Evolutionary conservation across 2,888 invertebrate species (phyloP).

Genomic region (Neoitamus cyanurus): DNA sequence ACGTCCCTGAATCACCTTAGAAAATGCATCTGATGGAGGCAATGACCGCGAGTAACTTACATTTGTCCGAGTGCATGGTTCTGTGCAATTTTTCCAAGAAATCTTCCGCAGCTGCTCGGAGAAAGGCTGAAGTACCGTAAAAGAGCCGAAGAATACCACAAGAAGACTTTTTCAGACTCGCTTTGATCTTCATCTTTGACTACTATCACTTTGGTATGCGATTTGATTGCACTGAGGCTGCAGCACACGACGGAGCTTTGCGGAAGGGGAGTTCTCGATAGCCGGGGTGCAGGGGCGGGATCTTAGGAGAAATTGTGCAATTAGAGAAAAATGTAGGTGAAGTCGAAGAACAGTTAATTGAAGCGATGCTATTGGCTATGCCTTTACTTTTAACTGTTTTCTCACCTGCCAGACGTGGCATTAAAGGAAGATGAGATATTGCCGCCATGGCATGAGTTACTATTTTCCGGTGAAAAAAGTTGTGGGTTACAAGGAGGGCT

Average conservation of each 20-base stretch:
- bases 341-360: constrained; percentile 37
- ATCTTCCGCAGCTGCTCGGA: constrained; percentile 32
- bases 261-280: constrained; percentile 37
- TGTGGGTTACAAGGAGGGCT: not conserved
- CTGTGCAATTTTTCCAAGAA: constrained; percentile 43
- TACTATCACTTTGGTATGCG: constrained; percentile 39
- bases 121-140: constrained; percentile 40
- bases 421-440: constrained; percentile 1
- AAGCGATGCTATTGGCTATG: constrained; percentile 29
- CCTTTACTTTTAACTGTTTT: constrained; percentile 39
- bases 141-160: constrained; percentile 38
- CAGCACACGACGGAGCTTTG: not conserved
- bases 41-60: constrained; percentile 39
- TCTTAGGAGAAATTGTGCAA: constrained; percentile 33
- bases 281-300: not conserved
- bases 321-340: constrained; percentile 42
- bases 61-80: constrained; percentile 37
- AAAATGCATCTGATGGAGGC: constrained; percentile 46
- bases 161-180: constrained; percentile 36
- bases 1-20: constrained; percentile 44
- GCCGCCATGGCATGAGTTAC: not conserved
- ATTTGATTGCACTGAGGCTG: constrained; percentile 11
- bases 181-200: constrained; percentile 32
- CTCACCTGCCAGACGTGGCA: constrained; percentile 22
- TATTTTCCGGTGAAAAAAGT: not conserved